Evolutionary conservation across 2,888 invertebrate species (phyloP).

Genomic region (Drosophila testacea): DNA sequence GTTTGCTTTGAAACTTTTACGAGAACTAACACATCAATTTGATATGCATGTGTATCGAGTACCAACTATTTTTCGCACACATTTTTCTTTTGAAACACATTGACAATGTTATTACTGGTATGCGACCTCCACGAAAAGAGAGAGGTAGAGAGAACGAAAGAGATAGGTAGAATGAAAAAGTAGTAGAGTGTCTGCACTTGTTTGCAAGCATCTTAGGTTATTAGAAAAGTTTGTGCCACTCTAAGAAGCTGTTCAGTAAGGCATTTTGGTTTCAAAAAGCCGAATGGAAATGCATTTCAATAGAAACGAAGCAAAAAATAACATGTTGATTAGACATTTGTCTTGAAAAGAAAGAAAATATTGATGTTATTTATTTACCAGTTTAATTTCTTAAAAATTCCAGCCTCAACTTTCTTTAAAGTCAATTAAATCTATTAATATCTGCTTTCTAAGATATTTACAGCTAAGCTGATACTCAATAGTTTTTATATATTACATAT

Average conservation of each 20-base stretch:
- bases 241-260: constrained; percentile 19
- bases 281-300: background rate
- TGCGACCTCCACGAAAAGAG: constrained; percentile 8
- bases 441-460: no score
- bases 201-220: constrained; percentile 64
- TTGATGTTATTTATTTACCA: no score
- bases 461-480: no score
- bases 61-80: constrained; percentile 28
- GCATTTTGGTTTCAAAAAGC: constrained; percentile 25
- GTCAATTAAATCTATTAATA: no score
- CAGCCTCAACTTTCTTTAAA: no score
- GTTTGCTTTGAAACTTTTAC: constrained; percentile 43
- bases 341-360: no score
- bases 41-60: constrained; percentile 56
- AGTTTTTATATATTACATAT: no score
- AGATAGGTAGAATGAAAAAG: background rate
- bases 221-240: constrained; percentile 58
- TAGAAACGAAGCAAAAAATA: background rate
- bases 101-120: constrained; percentile 33
- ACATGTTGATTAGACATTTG: background rate
- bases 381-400: no score
- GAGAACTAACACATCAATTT: constrained; percentile 60
- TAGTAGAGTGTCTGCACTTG: constrained; percentile 19
- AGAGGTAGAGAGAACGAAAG: background rate
- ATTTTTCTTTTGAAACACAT: constrained; percentile 26